phyloP scores from a whole-genome alignment of 2,888 invertebrate species.

The Epirrhoe alternata region DNA sequence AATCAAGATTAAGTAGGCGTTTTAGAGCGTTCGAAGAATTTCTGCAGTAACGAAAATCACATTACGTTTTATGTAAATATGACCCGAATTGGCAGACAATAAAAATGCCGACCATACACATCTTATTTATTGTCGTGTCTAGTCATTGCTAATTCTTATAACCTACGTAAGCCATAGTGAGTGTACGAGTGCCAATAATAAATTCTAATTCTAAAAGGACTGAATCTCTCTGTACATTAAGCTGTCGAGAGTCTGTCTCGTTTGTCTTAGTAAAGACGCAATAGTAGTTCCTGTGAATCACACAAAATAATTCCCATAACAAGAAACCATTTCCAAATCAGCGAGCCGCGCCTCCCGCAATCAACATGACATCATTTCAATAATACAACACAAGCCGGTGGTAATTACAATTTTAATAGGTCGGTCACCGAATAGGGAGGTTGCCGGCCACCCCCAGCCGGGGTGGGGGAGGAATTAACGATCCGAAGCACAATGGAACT shows the following conservation, averaged over 20 bases:
- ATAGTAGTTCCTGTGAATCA: background rate
- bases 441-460: conserved; percentile 37
- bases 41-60: background rate
- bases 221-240: no score
- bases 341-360: conserved; percentile 48
- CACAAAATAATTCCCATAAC: conserved; percentile 8
- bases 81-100: background rate
- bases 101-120: background rate
- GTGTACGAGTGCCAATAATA: background rate
- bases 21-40: conserved; percentile 8
- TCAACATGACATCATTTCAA: conserved; percentile 72
- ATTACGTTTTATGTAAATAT: background rate
- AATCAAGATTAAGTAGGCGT: conserved; percentile 10
- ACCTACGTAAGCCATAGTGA: background rate
- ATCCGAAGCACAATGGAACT: conserved; percentile 62
- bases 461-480: conserved; percentile 50
- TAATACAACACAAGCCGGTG: conserved; percentile 71
- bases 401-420: conserved; percentile 82
- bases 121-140: background rate
- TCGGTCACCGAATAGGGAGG: conserved; percentile 67
- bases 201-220: background rate
- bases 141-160: background rate
- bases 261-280: background rate
- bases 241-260: no score
- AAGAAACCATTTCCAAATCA: conserved; percentile 20